Evolutionary conservation across 1,140 invertebrate species (phyloP), one percentile per base, ranked within the genome.

Genomic region (Oedothorax gibbosus): DNA sequence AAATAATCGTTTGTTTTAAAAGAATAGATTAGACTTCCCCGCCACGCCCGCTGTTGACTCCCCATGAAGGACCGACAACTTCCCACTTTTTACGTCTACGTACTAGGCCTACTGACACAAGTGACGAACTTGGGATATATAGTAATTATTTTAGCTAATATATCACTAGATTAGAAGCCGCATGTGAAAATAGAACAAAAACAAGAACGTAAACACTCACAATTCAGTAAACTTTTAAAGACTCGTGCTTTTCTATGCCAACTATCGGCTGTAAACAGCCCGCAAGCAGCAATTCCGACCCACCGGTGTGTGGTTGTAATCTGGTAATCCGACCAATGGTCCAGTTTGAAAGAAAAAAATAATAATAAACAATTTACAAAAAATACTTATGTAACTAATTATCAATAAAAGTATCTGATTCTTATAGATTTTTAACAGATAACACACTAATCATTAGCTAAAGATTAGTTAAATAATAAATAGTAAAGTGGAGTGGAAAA

Each of bases 11-110:
- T 71, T 71, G 9, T 53, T 71, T 71, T 54, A 53, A 71, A 9
- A 71, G 12, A 51, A 9, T 12, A 53, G 69, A 71, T 71, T 53
- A 12, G 14, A 73, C 68, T 82, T 82, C 78, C 69, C 73, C 80
- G 80, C 80, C 80, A 82, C 80, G 80, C 80, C 80, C 80, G 80
- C 80, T 71, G 78, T 57, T 71, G 69, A 56, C 66, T 60, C 78
- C 78, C 57, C 21, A 11, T 65, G 21, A 15, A 54, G 11, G 53
- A 21, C 51, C 20, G 51, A 62, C 53, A 68, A 72, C 21, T 51
- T 35, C 53, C 53, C 64, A 81, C 78, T 71, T 54, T 81, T 81
- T 81, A 81, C 78, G 78, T 81, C 78, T 81, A 81, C 80, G 66
- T 81, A 72, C 80, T 82, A 82, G 51, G 80, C 80, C 80, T 82